Conservation (phyloP, 1,140 invertebrate species). For the Habropoda laboriosa region DNA sequence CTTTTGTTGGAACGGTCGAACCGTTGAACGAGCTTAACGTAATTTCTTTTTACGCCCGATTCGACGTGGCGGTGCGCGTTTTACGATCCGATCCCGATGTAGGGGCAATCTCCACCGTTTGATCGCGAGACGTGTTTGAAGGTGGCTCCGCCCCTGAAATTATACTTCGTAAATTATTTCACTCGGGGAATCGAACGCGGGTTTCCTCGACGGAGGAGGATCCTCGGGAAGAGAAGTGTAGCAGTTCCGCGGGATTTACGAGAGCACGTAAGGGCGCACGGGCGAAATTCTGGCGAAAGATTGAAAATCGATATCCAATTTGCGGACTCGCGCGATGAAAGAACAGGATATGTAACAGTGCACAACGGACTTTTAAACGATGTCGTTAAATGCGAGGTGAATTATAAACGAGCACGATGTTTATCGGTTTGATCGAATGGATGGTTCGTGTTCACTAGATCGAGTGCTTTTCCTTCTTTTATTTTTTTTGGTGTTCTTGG, state of each 20-base stretch:
- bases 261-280: too few species aligned
- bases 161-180: slow-evolving; percentile 18
- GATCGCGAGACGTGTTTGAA: background rate
- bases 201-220: background rate
- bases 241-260: background rate
- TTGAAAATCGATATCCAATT: slow-evolving; percentile 37
- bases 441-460: too few species aligned
- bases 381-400: background rate
- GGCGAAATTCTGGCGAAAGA: background rate
- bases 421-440: background rate
- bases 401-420: background rate
- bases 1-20: background rate
- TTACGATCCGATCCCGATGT: background rate
- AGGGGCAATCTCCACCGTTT: background rate
- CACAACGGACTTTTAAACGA: background rate
- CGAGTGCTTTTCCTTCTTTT: background rate
- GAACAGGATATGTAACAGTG: background rate
- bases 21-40: background rate
- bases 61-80: background rate
- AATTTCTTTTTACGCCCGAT: background rate
- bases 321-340: background rate
- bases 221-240: too few species aligned
- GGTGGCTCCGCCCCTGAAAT: background rate
- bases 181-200: background rate
- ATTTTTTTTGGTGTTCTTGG: background rate